Percentiles rank a stretch among this genome's conserved stretches.
Conservation (phyloP, 2,113 vertebrate genomes). For the Rhizomys pruinosus region DNA sequence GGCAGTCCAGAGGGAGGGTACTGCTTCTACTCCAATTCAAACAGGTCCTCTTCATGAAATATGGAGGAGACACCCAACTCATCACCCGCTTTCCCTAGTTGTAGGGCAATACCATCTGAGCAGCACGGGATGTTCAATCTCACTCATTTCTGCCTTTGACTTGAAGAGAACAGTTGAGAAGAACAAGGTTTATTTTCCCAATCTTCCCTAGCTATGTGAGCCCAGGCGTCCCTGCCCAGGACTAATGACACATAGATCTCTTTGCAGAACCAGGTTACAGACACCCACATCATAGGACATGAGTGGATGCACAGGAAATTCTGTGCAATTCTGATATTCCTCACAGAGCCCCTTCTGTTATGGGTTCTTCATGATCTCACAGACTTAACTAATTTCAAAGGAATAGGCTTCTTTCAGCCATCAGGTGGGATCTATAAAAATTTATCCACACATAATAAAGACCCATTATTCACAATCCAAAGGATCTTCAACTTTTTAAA, state of each 20-base stretch:
- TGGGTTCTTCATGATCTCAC: not conserved
- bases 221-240: not conserved
- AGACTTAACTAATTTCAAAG: conserved; percentile 18
- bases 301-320: not conserved
- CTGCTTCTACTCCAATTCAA: not conserved
- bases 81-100: not conserved
- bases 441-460: not conserved
- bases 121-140: not conserved
- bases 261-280: not conserved
- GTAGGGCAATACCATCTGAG: not conserved
- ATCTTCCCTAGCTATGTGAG: not conserved
- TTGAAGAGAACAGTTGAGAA: not conserved
- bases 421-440: not conserved
- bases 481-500: conserved; percentile 38
- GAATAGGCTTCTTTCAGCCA: not conserved
- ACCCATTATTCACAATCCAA: conserved; percentile 45
- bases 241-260: not conserved
- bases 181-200: not conserved
- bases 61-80: not conserved
- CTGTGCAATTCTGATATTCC: not conserved
- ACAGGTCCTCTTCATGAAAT: not conserved
- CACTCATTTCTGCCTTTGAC: not conserved
- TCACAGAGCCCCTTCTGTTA: conserved; percentile 9
- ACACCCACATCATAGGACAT: not conserved
- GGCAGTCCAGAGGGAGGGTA: not conserved